A percentile compares a stretch with the other conserved stretches of the same genome.
These are phyloP conservation scores for Laupala kohalensis DNA, from an alignment of 1,140 invertebrate genomes.

Conservation along the genomic window DNA sequence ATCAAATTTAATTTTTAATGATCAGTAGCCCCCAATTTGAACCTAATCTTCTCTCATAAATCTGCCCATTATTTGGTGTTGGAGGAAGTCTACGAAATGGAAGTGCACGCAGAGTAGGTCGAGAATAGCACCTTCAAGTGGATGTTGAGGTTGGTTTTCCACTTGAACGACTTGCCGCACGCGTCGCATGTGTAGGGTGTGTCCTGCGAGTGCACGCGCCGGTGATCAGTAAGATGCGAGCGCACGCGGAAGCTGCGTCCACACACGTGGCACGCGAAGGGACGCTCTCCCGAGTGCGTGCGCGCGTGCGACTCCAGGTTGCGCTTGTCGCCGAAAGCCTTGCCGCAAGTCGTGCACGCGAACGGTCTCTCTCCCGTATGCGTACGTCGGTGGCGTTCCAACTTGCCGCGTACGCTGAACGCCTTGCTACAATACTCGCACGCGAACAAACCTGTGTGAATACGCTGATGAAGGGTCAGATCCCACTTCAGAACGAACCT, in stretches of 20 bases:
- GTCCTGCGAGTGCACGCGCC: conserved; percentile 24
- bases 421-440: conserved; percentile 19
- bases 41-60: too few relatives aligned
- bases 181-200: conserved; percentile 21
- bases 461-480: conserved; percentile 33
- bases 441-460: conserved; percentile 32
- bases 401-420: conserved; percentile 17
- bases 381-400: conserved; percentile 14
- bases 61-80: too few relatives aligned
- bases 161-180: conserved; percentile 25
- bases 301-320: conserved; percentile 18
- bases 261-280: conserved; percentile 37
- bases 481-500: conserved; percentile 24
- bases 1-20: too few relatives aligned
- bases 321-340: conserved; percentile 17
- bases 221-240: conserved; percentile 27
- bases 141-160: conserved; percentile 19
- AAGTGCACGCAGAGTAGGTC: too few relatives aligned
- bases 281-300: conserved; percentile 23
- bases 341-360: conserved; percentile 40
- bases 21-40: too few relatives aligned
- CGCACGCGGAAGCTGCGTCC: conserved; percentile 31
- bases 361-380: conserved; percentile 39
- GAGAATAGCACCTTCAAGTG: conserved; percentile 14
- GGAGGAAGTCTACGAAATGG: too few relatives aligned